A percentile compares a stretch with the other conserved stretches of the same genome.
These are phyloP conservation scores for Hycleus cichorii DNA, from an alignment of 1,140 invertebrate genomes.

Conservation along the genomic window DNA sequence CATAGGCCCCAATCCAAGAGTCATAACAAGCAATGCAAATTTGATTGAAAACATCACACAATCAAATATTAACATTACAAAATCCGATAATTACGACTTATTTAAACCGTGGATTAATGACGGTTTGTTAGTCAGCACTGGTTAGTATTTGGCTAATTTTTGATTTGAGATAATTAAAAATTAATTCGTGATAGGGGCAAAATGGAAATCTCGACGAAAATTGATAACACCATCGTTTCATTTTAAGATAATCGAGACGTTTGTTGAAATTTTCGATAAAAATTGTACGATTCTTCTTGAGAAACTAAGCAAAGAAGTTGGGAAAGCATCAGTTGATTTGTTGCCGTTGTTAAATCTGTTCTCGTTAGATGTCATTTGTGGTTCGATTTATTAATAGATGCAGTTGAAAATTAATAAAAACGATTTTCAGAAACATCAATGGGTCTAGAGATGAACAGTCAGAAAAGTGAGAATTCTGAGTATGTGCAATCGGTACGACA, in stretches of 20 bases:
- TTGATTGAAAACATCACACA: not conserved
- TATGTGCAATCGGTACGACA: slow-evolving; percentile 16
- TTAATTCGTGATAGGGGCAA: not conserved
- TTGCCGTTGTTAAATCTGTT: slow-evolving; percentile 58
- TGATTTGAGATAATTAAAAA: not conserved
- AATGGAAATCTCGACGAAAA: slow-evolving; percentile 63
- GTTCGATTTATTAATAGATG: slow-evolving; percentile 43
- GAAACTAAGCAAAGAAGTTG: slow-evolving; percentile 38
- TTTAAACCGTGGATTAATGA: slow-evolving; percentile 1
- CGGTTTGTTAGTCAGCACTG: slow-evolving; percentile 5
- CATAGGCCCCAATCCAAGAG: not conserved
- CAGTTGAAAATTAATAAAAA: not conserved
- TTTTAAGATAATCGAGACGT: slow-evolving; percentile 70
- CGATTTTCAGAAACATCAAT: slow-evolving; percentile 21
- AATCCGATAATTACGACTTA: slow-evolving; percentile 2
- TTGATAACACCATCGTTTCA: slow-evolving; percentile 75
- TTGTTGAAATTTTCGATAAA: slow-evolving; percentile 66
- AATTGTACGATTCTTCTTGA: slow-evolving; percentile 58
- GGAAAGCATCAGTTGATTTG: slow-evolving; percentile 50
- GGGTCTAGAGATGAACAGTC: slow-evolving; percentile 19
- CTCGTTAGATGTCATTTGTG: slow-evolving; percentile 75
- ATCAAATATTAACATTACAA: slow-evolving; percentile 3
- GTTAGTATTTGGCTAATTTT: not conserved
- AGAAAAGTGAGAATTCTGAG: slow-evolving; percentile 14
- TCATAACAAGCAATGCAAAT: not conserved